Evolutionary conservation across 2,888 invertebrate species (phyloP), one percentile per base, ranked within the genome.

Genomic region (Sesia bembeciformis): DNA sequence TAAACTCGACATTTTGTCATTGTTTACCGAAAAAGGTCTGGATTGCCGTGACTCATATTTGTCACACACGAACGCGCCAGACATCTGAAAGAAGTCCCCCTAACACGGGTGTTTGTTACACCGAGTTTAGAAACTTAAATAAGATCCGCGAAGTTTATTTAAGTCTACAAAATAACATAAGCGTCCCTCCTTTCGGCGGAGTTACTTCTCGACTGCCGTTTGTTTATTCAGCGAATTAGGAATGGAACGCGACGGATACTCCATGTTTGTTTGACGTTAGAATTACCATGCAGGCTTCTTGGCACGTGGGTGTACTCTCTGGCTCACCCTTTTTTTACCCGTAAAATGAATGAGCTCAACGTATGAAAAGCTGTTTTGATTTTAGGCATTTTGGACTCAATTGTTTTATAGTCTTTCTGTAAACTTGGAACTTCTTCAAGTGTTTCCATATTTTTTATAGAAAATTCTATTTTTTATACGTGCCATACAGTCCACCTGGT

Each of bases 141-240:
- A 82, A 78, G 78, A 79, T 79, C 68, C 60, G 65, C 63, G 72
- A 68, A 82, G 77, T 84, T 81, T 81, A 72, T 77, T 78, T 74
- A 76, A 78, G 70, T 74, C 68, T 66, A 74, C 69, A 67, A 69
- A 74, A 76, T 73, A 76, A 75, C 72, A 65, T 64, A 62, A 60
- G 59, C 60, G 62, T 64, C 63, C 67, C 63, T 63, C 49, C 63
- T 66, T 63, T 63, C 49, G n/a, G 60, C 58, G 52, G 54, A 57
- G 59, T 61, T 65, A 72, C 72, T 74, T 72, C 64, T 69, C 65
- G 67, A 62, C 68, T 62, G 62, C 64, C 62, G 63, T 60, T 46
- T 74, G 69, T 74, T 72, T 73, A 68, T 66, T 72, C 69, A 66
- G 68, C 62, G 78, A 82, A 82, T 86, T 84, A 84, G 76, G 71